Evolutionary conservation across 1,140 invertebrate species (phyloP), one percentile per base, ranked within the genome.

Genomic region (Tyrophagus putrescentiae): DNA sequence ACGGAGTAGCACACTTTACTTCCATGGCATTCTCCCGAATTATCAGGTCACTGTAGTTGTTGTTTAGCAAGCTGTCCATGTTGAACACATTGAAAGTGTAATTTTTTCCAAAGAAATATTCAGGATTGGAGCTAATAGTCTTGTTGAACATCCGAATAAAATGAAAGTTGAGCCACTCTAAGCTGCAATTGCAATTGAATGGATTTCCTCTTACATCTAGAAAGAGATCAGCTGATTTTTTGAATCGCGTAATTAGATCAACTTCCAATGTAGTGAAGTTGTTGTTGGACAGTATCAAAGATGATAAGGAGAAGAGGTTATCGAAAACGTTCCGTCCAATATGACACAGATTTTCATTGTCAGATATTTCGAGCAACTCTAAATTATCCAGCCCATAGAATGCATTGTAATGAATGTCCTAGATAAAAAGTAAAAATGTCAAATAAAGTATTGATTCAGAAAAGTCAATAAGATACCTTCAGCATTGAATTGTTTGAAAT

Each of bases 161-260:
- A 45, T 59, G 39, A 23, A 28, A 42, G 16, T 28, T 44, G 21
- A 91, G 73, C 86, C 86, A 91, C 44, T 84, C 75, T 53, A 89
- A 70, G 18, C 85, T 87, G 67, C 87, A 91, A 72, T 90, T 90
- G 71, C 87, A 92, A 57, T 82, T 76, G 44, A 90, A 76, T 1
- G 85, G 86, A 74, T 90, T 89, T n/a, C 84, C 84, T 28, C 82
- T 80, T 25, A 90, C 75, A 63, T 72, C 70, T 25, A 73, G 62
- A 39, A 54, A 63, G 34, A 59, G 25, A 54, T 54, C 52, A n/a
- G n/a, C n/a, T 54, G 67, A 62, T 50, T 71, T 52, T n/a, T 64
- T 45, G 34, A 61, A 54, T 64, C 62, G 64, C 5, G 57, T 58
- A 2, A 67, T 39, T 6, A 64, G 53, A 25, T 31, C 44, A n/a